Conservation (phyloP, 2,888 invertebrate species). For the Diploptera punctata region DNA sequence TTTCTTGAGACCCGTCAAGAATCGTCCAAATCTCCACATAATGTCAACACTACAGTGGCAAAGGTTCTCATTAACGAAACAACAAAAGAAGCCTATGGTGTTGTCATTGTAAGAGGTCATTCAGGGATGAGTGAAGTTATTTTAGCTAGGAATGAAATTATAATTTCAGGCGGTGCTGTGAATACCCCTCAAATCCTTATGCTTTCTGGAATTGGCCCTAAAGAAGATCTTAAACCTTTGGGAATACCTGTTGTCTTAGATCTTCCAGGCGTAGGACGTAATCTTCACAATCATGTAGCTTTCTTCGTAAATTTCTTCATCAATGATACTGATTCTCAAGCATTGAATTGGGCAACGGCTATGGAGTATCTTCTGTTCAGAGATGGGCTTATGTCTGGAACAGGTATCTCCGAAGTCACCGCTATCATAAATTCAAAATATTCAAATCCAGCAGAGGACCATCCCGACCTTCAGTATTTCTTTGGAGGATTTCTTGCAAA, state of each 20-base stretch:
- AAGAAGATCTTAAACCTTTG: constrained; percentile 65
- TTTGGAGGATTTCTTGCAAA: constrained; percentile 88
- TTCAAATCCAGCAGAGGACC: constrained; percentile 73
- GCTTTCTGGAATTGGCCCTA: constrained; percentile 87
- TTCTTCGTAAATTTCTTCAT: constrained; percentile 80
- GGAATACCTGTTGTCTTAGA: constrained; percentile 72
- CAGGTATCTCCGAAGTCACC: constrained; percentile 86
- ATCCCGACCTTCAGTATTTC: constrained; percentile 87
- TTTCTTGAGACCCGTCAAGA: constrained; percentile 78
- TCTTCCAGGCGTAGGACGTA: constrained; percentile 82
- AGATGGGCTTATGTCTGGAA: constrained; percentile 89
- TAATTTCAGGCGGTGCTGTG: constrained; percentile 75
- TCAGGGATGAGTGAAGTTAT: constrained; percentile 59
- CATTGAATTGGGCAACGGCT: constrained; percentile 90
- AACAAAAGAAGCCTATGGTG: constrained; percentile 72
- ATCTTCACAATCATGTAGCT: constrained; percentile 87
- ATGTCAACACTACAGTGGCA: constrained; percentile 82
- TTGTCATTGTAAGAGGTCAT: constrained; percentile 62
- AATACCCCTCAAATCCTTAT: constrained; percentile 93
- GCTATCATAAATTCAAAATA: constrained; percentile 83
- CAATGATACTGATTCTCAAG: constrained; percentile 83
- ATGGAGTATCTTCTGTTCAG: constrained; percentile 90
- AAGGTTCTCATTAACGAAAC: constrained; percentile 68
- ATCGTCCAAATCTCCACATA: constrained; percentile 80
- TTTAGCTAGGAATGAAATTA: constrained; percentile 38